phyloP scores from a whole-genome alignment of 2,888 invertebrate species.

The Eledone cirrhosa region DNA sequence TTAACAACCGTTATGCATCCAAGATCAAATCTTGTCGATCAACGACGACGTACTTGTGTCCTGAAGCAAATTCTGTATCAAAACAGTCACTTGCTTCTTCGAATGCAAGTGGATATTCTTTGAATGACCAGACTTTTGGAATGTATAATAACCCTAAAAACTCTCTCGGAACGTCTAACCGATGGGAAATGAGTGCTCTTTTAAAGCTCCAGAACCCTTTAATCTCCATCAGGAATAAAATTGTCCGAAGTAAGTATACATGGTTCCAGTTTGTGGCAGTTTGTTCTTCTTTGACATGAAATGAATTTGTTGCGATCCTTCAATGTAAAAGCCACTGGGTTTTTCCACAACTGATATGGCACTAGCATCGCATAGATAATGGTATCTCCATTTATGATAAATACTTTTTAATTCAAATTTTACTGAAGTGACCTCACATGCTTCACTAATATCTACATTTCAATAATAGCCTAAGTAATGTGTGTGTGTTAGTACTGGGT shows the following conservation, averaged over 20 bases:
- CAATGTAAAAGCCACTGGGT: too few relatives aligned
- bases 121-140: conserved; percentile 9
- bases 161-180: not conserved
- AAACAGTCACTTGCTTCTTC: not conserved
- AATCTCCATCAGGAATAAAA: conserved; percentile 22
- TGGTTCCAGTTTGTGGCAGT: too few relatives aligned
- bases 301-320: too few relatives aligned
- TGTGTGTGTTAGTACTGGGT: too few relatives aligned
- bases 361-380: too few relatives aligned
- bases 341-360: too few relatives aligned
- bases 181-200: conserved; percentile 24
- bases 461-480: too few relatives aligned
- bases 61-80: conserved; percentile 15
- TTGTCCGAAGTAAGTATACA: conserved; percentile 19
- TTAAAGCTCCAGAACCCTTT: conserved; percentile 19
- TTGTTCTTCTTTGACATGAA: too few relatives aligned
- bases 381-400: too few relatives aligned
- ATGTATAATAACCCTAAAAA: not conserved
- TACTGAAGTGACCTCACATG: too few relatives aligned
- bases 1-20: conserved; percentile 3
- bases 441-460: too few relatives aligned
- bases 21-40: not conserved
- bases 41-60: not conserved
- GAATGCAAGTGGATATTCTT: not conserved
- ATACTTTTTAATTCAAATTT: too few relatives aligned